Conservation (phyloP, 2,113 vertebrate genomes). For the Dascyllus trimaculatus region DNA sequence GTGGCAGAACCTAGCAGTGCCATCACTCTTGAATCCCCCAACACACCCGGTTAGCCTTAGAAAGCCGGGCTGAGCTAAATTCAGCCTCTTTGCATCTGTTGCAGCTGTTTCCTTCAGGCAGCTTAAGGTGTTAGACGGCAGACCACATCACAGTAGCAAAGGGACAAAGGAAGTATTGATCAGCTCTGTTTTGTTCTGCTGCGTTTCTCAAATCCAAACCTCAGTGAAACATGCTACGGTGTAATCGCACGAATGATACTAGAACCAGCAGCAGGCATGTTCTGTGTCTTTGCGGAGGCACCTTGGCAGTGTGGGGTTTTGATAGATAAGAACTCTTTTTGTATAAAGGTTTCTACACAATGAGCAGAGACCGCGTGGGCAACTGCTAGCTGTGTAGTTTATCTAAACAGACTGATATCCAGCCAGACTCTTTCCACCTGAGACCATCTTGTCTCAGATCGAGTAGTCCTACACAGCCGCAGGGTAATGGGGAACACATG, state of each 20-base stretch:
- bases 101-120: slow-evolving; percentile 57
- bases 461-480: slow-evolving; percentile 5
- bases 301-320: slow-evolving; percentile 3
- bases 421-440: neutral
- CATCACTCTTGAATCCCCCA: slow-evolving; percentile 9
- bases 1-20: neutral
- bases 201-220: slow-evolving; percentile 27
- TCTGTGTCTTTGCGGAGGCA: neutral
- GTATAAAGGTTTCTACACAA: slow-evolving; percentile 14
- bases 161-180: slow-evolving; percentile 49
- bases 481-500: neutral
- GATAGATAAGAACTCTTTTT: slow-evolving; percentile 5
- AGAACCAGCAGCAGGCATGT: neutral
- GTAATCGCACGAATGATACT: slow-evolving; percentile 15
- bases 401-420: slow-evolving; percentile 20
- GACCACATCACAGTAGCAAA: slow-evolving; percentile 25
- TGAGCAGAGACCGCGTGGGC: slow-evolving; percentile 30
- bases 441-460: slow-evolving; percentile 23
- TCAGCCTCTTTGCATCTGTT: slow-evolving; percentile 43
- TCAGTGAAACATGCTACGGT: slow-evolving; percentile 20
- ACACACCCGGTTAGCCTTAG: slow-evolving; percentile 47
- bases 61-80: slow-evolving; percentile 54
- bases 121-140: slow-evolving; percentile 48
- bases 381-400: slow-evolving; percentile 10
- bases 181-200: slow-evolving; percentile 38